phyloP scores from a whole-genome alignment of 1,140 invertebrate genomes.

The Lasioglossum albipes region DNA sequence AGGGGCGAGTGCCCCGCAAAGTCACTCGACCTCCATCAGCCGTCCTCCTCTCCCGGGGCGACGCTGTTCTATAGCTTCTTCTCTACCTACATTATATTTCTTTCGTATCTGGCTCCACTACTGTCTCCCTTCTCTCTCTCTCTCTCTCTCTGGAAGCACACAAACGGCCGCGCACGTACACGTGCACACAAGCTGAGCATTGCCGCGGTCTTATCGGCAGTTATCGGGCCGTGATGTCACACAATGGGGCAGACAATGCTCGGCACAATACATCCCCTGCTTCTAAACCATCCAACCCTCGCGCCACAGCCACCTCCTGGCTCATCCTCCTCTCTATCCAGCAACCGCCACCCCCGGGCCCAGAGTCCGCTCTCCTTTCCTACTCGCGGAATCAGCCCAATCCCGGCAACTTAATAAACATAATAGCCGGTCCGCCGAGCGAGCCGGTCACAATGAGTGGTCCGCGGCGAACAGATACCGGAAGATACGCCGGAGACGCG shows the following conservation, averaged over 20 bases:
- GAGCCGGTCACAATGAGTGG: constrained; percentile 69
- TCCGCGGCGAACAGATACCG: constrained; percentile 72
- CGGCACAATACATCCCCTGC: constrained; percentile 78
- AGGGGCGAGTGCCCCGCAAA: constrained; percentile 41
- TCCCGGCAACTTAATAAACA: constrained; percentile 79
- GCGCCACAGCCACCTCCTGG: constrained; percentile 30
- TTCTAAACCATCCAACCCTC: constrained; percentile 67
- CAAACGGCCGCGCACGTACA: constrained; percentile 49
- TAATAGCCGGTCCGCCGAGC: constrained; percentile 73
- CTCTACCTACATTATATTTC: constrained; percentile 52
- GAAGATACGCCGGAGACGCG: constrained; percentile 68
- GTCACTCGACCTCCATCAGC: constrained; percentile 43
- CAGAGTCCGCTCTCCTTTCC: constrained; percentile 43
- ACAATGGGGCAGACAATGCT: constrained; percentile 80
- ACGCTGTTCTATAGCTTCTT: constrained; percentile 36
- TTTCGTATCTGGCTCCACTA: constrained; percentile 48
- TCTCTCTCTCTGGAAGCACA: constrained; percentile 4
- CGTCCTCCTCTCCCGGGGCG: constrained; percentile 25
- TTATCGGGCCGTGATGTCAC: constrained; percentile 80
- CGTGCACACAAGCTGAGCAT: constrained; percentile 67
- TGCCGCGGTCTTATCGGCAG: constrained; percentile 79
- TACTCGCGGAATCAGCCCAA: constrained; percentile 53
- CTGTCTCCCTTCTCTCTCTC: too few relatives aligned
- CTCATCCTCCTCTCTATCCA: constrained; percentile 20
- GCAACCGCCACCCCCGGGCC: not conserved